phyloP scores from a whole-genome alignment of 1,140 invertebrate genomes.

The Hydropsyche tenuis region DNA sequence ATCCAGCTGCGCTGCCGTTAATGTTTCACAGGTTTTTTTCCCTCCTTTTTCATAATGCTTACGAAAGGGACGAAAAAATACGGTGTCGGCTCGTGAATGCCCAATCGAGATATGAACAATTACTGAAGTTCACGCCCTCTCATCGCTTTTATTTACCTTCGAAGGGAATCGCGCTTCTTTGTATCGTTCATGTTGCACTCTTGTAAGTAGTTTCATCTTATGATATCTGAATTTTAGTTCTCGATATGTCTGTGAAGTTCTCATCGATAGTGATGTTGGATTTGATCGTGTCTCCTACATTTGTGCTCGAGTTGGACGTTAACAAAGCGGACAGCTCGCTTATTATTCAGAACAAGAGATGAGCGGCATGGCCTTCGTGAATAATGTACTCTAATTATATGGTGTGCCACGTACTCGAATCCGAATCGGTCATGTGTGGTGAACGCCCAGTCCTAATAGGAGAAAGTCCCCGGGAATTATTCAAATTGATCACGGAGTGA shows the following conservation, averaged over 20 bases:
- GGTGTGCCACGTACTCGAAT: conserved; percentile 36
- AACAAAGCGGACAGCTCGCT: conserved; percentile 19
- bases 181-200: too few species aligned
- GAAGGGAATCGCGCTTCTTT: not conserved
- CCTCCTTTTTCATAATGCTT: conserved; percentile 19
- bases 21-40: conserved; percentile 34
- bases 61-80: conserved; percentile 28
- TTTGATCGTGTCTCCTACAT: not conserved
- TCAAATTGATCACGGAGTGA: conserved; percentile 23
- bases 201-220: too few species aligned
- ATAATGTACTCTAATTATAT: conserved; percentile 47
- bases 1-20: conserved; percentile 24
- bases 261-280: too few species aligned
- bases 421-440: conserved; percentile 18
- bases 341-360: conserved; percentile 24
- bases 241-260: too few species aligned
- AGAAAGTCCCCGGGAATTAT: conserved; percentile 13
- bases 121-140: conserved; percentile 37
- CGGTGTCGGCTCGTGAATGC: conserved; percentile 42
- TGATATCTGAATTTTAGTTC: too few species aligned
- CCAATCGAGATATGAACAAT: conserved; percentile 47
- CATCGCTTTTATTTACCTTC: conserved; percentile 29
- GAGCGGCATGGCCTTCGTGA: conserved; percentile 31
- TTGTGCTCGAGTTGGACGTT: not conserved
- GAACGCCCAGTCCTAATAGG: conserved; percentile 15